These are phyloP conservation scores for Sweltsa coloradensis DNA, from an alignment of 1,140 invertebrate species.

Conservation along the genomic window DNA sequence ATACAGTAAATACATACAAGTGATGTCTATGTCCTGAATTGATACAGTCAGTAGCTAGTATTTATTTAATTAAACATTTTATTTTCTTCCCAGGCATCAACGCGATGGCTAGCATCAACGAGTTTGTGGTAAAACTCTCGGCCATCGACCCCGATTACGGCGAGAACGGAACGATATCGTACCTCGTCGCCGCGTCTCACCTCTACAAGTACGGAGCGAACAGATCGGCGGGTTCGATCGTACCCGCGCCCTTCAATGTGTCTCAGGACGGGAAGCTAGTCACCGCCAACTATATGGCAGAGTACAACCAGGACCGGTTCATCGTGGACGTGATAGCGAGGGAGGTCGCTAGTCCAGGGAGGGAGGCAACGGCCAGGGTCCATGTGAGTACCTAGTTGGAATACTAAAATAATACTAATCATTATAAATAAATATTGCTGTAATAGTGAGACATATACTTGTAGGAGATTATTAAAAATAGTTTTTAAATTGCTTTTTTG, in stretches of 20 bases:
- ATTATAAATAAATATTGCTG: no score
- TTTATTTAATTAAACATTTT: slow-evolving; percentile 10
- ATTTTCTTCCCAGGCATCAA: slow-evolving; percentile 45
- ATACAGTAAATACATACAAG: no score
- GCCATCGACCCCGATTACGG: slow-evolving; percentile 68
- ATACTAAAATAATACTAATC: no score
- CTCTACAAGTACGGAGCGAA: slow-evolving; percentile 68
- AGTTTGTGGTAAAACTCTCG: slow-evolving; percentile 56
- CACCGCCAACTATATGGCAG: slow-evolving; percentile 67
- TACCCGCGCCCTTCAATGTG: slow-evolving; percentile 77
- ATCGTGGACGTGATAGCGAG: slow-evolving; percentile 70
- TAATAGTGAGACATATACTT: no score
- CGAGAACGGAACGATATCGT: slow-evolving; percentile 63
- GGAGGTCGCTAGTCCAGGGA: slow-evolving; percentile 64
- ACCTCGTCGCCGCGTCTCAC: slow-evolving; percentile 68
- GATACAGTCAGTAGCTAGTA: no score
- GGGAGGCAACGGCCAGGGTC: slow-evolving; percentile 60
- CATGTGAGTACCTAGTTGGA: no score
- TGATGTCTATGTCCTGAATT: no score
- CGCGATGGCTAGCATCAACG: slow-evolving; percentile 62
- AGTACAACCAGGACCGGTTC: slow-evolving; percentile 79
- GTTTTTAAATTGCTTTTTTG: no score
- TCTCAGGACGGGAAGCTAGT: slow-evolving; percentile 54
- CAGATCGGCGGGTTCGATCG: slow-evolving; percentile 68
- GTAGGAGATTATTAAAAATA: no score